Conservation (phyloP, 2,113 vertebrate species). For the Passer montanus region DNA sequence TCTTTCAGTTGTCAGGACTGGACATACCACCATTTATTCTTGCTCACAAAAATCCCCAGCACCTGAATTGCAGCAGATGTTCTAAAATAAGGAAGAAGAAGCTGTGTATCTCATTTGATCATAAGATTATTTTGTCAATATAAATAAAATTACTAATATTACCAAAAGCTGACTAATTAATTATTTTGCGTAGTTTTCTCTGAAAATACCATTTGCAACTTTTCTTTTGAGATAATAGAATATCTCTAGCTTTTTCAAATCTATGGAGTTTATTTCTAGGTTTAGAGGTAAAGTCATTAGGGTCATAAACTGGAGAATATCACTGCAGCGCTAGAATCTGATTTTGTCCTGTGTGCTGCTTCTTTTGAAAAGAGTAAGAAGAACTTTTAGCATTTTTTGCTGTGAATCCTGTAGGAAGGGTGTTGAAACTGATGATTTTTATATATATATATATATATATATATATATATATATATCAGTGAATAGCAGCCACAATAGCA, state of each 20-base stretch:
- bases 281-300: not conserved
- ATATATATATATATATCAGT: rapidly evolving
- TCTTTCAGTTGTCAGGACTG: not conserved
- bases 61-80: not conserved
- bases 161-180: not conserved
- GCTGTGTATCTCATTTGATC: not conserved
- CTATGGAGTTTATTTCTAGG: not conserved
- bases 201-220: not conserved
- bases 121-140: not conserved
- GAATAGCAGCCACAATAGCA: not conserved
- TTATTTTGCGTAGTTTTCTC: not conserved
- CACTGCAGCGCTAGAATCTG: not conserved
- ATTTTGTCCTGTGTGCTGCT: not conserved
- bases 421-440: not conserved
- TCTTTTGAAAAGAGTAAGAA: not conserved
- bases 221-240: not conserved
- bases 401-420: not conserved
- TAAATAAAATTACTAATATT: not conserved
- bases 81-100: not conserved
- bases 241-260: not conserved
- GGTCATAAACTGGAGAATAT: not conserved
- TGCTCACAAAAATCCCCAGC: not conserved
- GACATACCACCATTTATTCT: not conserved
- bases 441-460: not conserved
- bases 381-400: not conserved